phyloP scores from a whole-genome alignment of 2,888 invertebrate genomes.

The Agriotes lineatus region DNA sequence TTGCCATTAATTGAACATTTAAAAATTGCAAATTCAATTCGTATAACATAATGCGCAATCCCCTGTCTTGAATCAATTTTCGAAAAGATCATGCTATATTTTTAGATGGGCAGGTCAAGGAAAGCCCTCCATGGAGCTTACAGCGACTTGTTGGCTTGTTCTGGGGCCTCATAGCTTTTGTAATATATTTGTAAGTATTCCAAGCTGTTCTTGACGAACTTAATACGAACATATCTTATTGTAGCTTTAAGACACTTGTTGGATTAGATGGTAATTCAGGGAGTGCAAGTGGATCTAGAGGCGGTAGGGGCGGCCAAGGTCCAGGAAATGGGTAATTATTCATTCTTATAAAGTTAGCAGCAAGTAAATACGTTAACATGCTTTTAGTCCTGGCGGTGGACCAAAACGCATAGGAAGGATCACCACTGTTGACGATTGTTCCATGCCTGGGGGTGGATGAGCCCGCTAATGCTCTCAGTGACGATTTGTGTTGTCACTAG shows the following conservation, averaged over 20 bases:
- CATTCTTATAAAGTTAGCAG: no score
- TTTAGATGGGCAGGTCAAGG: conserved; percentile 70
- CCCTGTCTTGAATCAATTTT: neutral
- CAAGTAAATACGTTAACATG: no score
- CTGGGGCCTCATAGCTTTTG: conserved; percentile 70
- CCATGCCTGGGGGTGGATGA: conserved; percentile 58
- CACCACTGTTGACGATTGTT: conserved; percentile 55
- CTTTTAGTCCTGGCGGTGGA: conserved; percentile 45
- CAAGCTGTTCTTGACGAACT: neutral
- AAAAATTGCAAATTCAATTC: no score
- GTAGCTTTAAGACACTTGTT: conserved; percentile 58
- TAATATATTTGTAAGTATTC: conserved; percentile 70
- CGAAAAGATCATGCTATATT: neutral
- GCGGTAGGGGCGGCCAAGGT: conserved; percentile 53
- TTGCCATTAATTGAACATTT: no score
- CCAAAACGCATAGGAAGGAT: conserved; percentile 51
- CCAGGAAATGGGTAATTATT: conserved; percentile 22
- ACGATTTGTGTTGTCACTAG: conserved; percentile 43
- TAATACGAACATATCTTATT: no score
- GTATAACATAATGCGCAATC: no score
- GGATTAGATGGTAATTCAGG: conserved; percentile 52
- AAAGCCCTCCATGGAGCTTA: conserved; percentile 67
- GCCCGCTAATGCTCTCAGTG: conserved; percentile 54
- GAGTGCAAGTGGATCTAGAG: conserved; percentile 47
- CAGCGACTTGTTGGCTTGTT: conserved; percentile 66